Evolutionary conservation across 2,888 invertebrate species (phyloP), one percentile per base, ranked within the genome.

Genomic region (Venusia cambrica): DNA sequence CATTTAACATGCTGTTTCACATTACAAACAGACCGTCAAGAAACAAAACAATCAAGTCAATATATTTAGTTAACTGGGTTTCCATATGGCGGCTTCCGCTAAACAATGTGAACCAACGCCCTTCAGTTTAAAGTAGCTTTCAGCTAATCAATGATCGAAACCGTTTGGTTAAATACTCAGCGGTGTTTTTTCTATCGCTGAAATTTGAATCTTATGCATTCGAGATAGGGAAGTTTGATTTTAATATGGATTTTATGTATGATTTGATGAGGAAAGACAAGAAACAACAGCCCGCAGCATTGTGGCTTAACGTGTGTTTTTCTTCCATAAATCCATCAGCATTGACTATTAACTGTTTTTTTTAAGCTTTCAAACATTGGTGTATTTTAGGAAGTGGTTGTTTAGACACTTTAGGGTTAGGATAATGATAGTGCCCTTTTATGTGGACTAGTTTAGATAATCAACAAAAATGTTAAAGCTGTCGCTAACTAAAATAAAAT

Each of bases 61-160:
- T 74, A 72, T 77, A 75, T 78, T 79, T 73, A 63, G 73, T 76
- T 75, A 74, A 76, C 77, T 72, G 67, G 63, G 65, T 61, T 63
- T 64, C 68, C 71, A 70, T 72, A 62, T 74, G 71, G 63, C 45
- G 44, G 41, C 52, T 16, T n/a, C 2, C 11, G 8, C 15, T 51
- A 22, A 17, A 28, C 22, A 22, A 20, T 52, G 50, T 62, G 45
- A 45, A 58, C 54, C 54, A 55, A 51, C 46, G 49, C 51, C 13
- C 21, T 11, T 19, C n/a, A 2, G n/a, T 2, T 9, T 38, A 33
- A 29, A 33, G 27, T 27, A 6, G 3, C 9, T 37, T 37, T 26
- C 13, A 16, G 7, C 15, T 20, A 8, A 6, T 11, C 15, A 7
- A 3, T 18, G 7, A 8, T 12, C 16, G 6, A 29, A 27, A 38